phyloP scores from a whole-genome alignment of 2,113 vertebrate genomes.

The Sciurus niger region DNA sequence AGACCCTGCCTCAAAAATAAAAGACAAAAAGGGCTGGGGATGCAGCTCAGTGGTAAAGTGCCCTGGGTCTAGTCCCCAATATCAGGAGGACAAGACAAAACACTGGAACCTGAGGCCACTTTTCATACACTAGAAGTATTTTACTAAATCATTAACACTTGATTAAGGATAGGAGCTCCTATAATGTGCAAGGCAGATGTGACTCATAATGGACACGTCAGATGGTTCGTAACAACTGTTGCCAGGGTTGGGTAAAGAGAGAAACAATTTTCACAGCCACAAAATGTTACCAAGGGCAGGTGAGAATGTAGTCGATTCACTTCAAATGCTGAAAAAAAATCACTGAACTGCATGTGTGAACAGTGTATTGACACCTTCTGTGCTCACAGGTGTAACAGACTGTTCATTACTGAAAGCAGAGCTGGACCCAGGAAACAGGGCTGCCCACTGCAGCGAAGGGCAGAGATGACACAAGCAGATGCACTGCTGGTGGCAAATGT shows the following conservation, averaged over 20 bases:
- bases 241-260: slow-evolving; percentile 37
- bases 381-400: background rate
- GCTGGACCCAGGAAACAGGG: background rate
- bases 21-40: background rate
- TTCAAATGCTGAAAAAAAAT: slow-evolving; percentile 8
- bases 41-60: too few species aligned
- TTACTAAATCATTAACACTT: slow-evolving; percentile 32
- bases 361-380: background rate
- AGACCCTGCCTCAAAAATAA: background rate
- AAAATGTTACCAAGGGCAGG: slow-evolving; percentile 38
- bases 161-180: background rate
- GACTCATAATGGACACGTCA: slow-evolving; percentile 43
- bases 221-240: slow-evolving; percentile 33
- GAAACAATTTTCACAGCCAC: slow-evolving; percentile 79
- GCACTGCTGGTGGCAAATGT: background rate
- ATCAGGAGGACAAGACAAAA: background rate
- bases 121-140: slow-evolving; percentile 20
- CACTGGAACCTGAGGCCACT: background rate
- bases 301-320: background rate
- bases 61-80: too few species aligned
- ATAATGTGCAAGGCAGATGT: slow-evolving; percentile 30
- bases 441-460: background rate
- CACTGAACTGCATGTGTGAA: background rate
- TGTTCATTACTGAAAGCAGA: background rate
- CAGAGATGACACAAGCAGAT: background rate